Base-by-base conservation (phyloP, 2,797 vertebrate species). In the Gadopsis bispinosus region DNA sequence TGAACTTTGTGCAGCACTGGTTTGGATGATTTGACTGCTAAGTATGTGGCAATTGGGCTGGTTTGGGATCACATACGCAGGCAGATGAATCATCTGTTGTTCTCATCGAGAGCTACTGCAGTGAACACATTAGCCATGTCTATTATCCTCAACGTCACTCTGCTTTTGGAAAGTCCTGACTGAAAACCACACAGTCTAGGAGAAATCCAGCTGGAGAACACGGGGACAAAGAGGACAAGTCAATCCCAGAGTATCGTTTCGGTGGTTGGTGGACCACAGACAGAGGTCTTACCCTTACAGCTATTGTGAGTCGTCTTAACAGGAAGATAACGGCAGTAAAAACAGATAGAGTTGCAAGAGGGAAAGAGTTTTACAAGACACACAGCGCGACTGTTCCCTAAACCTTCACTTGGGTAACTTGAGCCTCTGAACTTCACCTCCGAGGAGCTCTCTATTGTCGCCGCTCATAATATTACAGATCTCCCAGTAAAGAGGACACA, bases 391-490 rank as follows among this genome's bases (percentile, higher is more conserved):
- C 72, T 81, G 81, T 89, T 88, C 82, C 56, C 75, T 56, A 69
- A 78, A 83, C 76, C 87, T 80, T 87, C 77, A 86, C 84, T 73
- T 77, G 69, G 69, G 90, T 87, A 94, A 94, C 84, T 75, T 39
- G 79, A 93, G 75, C 86, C 83, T 45, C 62, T 47, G 48, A 87
- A 82, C 79, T 86, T 82, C 84, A 89, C 75, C 84, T 75, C 73
- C 60, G 79, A 88, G 72, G 76, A 87, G 83, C 85, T 76, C 87
- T 77, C 83, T 45, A 83, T 89, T 93, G 91, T 93, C 53, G 13
- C 64, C 41, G 72, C 86, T 89, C 82, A 83, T 80, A 87, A 89
- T 76, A 83, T 88, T 87, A 90, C 89, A 90, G 72, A 61, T 75
- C 77, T 86, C 68, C 51, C 60, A 66, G 75, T 88, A 71, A 89